Percentiles rank a stretch among this genome's conserved stretches.
Evolutionary conservation across 2,797 vertebrate genomes (phyloP).

Genomic region (Chrosomus eos): DNA sequence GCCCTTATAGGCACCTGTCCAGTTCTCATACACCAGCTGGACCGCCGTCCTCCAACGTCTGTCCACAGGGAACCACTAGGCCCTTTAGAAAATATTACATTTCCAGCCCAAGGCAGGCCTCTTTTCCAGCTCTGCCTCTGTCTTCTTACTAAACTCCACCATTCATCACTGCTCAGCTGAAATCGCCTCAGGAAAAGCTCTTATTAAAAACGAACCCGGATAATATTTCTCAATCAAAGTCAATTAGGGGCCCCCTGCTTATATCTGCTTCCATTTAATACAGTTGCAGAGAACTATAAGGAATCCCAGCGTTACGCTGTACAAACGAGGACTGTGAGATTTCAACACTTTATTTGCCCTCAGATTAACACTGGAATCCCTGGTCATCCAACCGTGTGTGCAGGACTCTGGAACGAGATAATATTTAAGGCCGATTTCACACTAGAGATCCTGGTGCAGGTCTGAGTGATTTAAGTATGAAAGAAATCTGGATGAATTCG

Average conservation of each 20-base stretch:
- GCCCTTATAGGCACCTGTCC: background rate
- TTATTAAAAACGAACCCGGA: slow-evolving; percentile 62
- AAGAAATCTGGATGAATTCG: background rate
- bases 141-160: slow-evolving; percentile 31
- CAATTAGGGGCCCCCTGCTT: slow-evolving; percentile 41
- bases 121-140: slow-evolving; percentile 27
- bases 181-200: slow-evolving; percentile 58
- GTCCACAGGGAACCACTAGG: slow-evolving; percentile 16
- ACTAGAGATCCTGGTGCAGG: slow-evolving; percentile 49
- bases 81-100: slow-evolving; percentile 35
- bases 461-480: background rate
- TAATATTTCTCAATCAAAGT: slow-evolving; percentile 65
- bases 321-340: slow-evolving; percentile 35
- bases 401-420: background rate
- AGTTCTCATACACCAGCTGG: background rate
- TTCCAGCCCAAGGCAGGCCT: slow-evolving; percentile 34
- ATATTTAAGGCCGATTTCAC: slow-evolving; percentile 45
- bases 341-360: slow-evolving; percentile 44
- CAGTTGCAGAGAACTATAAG: slow-evolving; percentile 28
- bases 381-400: background rate
- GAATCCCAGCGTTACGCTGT: slow-evolving; percentile 14
- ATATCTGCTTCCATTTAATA: slow-evolving; percentile 52
- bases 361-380: background rate
- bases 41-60: background rate
- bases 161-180: slow-evolving; percentile 54